These are phyloP conservation scores for Drosophila ezoana DNA, from an alignment of 2,888 invertebrate genomes.

Conservation along the genomic window DNA sequence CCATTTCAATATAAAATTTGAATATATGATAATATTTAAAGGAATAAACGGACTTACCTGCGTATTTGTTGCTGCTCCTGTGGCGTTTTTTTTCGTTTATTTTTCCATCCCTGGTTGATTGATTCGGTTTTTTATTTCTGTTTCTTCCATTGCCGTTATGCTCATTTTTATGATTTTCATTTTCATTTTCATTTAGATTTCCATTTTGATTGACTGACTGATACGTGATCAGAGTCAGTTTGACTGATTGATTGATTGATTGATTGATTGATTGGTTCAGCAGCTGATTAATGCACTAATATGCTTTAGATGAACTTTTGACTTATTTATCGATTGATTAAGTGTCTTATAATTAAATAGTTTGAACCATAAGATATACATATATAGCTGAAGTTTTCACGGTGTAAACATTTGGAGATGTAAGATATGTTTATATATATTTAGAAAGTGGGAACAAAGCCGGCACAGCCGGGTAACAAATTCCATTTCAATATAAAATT, in stretches of 20 bases:
- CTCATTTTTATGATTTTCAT: conserved; percentile 39
- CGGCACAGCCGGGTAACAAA: background rate
- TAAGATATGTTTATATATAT: too few species aligned
- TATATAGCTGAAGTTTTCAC: too few species aligned
- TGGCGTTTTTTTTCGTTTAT: too few species aligned
- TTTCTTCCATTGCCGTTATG: conserved; percentile 10
- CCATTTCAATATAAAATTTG: conserved; percentile 9
- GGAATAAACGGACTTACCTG: conserved; percentile 3
- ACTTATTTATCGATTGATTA: background rate
- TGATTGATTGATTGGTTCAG: too few species aligned
- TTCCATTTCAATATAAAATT: conserved; percentile 8
- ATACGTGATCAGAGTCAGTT: too few species aligned
- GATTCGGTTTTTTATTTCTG: too few species aligned
- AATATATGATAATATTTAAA: conserved; percentile 3
- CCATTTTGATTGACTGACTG: conserved; percentile 16
- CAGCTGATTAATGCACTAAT: background rate
- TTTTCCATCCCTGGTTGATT: too few species aligned
- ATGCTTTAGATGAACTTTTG: background rate
- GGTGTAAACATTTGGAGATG: too few species aligned
- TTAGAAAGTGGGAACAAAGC: background rate
- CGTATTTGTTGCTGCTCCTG: background rate
- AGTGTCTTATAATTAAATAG: too few species aligned
- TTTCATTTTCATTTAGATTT: conserved; percentile 28
- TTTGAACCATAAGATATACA: too few species aligned
- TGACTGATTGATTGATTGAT: too few species aligned